Evolutionary conservation across 2,797 vertebrate species (phyloP).

Genomic region (Ptychadena robeensis): DNA sequence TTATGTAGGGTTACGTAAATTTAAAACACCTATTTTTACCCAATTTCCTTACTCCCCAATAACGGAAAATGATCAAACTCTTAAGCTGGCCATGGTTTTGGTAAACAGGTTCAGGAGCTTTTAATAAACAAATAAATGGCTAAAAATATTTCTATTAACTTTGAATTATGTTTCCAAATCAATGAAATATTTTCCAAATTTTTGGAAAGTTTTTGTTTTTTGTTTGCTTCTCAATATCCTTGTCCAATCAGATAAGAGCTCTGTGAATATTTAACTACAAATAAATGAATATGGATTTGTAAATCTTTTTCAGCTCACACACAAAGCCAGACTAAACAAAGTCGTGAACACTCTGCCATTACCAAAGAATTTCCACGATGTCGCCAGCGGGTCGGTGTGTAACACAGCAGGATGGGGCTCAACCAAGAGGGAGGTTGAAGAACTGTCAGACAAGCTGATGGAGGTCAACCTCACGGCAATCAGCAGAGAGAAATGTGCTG

Average conservation of each 20-base stretch:
- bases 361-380: slow-evolving; percentile 8
- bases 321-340: slow-evolving; percentile 24
- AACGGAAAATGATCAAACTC: too few relatives aligned
- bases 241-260: neutral
- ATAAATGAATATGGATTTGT: neutral
- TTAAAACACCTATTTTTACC: too few relatives aligned
- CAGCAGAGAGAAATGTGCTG: slow-evolving; percentile 16
- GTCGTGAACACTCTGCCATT: slow-evolving; percentile 3
- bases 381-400: slow-evolving; percentile 17
- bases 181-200: too few relatives aligned
- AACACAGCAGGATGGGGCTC: slow-evolving; percentile 26
- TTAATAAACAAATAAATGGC: too few relatives aligned
- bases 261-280: neutral
- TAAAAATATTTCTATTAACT: too few relatives aligned
- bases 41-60: too few relatives aligned
- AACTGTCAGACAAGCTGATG: slow-evolving; percentile 16
- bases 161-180: too few relatives aligned
- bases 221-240: neutral
- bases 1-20: too few relatives aligned
- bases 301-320: slow-evolving; percentile 10
- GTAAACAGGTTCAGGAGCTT: too few relatives aligned
- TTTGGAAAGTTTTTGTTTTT: too few relatives aligned
- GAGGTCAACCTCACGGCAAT: slow-evolving; percentile 17
- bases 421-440: neutral
- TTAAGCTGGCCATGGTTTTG: too few relatives aligned